Evolutionary conservation across 2,113 vertebrate species (phyloP), one percentile per base, ranked within the genome.

Genomic region (Conger conger): DNA sequence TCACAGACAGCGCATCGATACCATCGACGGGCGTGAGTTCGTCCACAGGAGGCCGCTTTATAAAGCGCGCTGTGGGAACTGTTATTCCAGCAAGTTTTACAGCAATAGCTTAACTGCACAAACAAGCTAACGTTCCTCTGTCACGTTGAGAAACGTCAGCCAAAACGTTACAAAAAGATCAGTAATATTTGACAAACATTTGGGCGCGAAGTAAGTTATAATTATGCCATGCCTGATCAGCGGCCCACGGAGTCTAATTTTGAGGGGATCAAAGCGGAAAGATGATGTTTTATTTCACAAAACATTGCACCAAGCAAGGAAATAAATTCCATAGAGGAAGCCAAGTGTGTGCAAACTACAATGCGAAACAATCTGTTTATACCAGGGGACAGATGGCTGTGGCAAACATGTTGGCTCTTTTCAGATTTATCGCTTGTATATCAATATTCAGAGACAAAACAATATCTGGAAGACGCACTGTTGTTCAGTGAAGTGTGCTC

Each of bases 291-390:
- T 63, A 80, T 57, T 57, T 80, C 83, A n/a, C 27, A 60, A 57
- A 60, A 40, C 30, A 15, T 80, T 84, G 38, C n/a, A 30, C 33
- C 7, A n/a, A 40, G 37, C 9, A 63, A 38, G 83, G 77, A 80
- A 40, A 79, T 33, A 84, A 63, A 80, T 80, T 80, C 78, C n/a
- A 30, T 76, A 82, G 53, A 60, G 45, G 81, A 54, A 82, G 78
- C 53, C 83, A 85, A 85, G 83, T 85, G 76, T 80, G 77, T 85
- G 83, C 77, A 85, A 80, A 80, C 83, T 54, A 85, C 83, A 85
- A 79, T 85, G 45, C 35, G 77, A 80, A 85, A 80, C 83, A 85
- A 85, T 85, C 83, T 85, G 83, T 80, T 85, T 85, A 80, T 85
- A 85, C 80, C 73, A 68, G 53, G 8, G 83, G 80, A 68, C 83